Conservation (phyloP, 2,797 vertebrate genomes). For the Phataginus tetradactyla region DNA sequence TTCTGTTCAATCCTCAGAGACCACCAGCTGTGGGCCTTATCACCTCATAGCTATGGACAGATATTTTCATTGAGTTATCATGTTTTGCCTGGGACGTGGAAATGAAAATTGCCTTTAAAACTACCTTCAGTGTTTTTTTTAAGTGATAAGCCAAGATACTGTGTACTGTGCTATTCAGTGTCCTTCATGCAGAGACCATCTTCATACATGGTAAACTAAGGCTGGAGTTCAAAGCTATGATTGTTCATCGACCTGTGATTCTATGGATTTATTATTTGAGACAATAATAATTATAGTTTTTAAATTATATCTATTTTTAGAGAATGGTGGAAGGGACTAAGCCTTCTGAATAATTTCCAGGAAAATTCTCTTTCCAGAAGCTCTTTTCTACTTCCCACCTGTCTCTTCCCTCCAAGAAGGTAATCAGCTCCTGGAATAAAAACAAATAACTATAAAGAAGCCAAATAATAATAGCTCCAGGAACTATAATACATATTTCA, state of each 20-base stretch:
- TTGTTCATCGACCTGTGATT: neutral
- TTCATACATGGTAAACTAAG: neutral
- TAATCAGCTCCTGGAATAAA: neutral
- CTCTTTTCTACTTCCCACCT: neutral
- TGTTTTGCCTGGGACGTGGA: constrained; percentile 1
- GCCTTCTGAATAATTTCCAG: neutral
- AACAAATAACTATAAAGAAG: neutral
- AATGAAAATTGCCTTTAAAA: neutral
- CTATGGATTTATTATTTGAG: neutral
- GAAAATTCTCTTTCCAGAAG: neutral
- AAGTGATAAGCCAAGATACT: neutral
- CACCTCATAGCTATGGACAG: neutral
- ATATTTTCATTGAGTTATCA: neutral
- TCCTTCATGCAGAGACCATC: neutral
- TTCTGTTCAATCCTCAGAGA: neutral
- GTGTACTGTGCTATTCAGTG: neutral
- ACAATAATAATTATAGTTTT: constrained; percentile 7
- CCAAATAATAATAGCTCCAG: neutral
- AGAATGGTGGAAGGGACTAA: neutral
- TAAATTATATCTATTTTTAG: constrained; percentile 24
- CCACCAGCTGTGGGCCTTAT: neutral
- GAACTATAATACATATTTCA: neutral
- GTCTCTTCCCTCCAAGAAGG: neutral
- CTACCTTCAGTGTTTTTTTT: neutral
- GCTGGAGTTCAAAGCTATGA: neutral